Evolutionary conservation across 2,888 invertebrate genomes (phyloP).

Genomic region (Ypsolopha sequella): DNA sequence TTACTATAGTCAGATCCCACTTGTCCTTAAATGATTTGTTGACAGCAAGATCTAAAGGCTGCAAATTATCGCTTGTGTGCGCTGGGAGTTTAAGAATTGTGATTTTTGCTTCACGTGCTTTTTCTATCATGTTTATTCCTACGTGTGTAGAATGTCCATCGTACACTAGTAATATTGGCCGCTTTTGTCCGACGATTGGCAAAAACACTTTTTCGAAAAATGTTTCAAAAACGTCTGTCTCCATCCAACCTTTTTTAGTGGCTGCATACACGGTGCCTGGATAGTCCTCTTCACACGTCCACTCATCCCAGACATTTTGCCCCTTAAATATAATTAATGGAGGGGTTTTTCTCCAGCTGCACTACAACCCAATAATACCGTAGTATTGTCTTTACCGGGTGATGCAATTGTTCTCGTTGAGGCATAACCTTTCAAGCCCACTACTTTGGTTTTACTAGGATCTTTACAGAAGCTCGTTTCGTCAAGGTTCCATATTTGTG

Average conservation of each 20-base stretch:
- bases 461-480: conserved; percentile 15
- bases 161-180: conserved; percentile 11
- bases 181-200: conserved; percentile 6
- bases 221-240: conserved; percentile 7
- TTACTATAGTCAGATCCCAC: neutral
- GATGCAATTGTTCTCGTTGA: conserved; percentile 14
- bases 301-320: conserved; percentile 22
- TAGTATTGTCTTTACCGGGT: conserved; percentile 18
- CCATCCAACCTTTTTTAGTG: conserved; percentile 4
- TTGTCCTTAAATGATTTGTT: conserved; percentile 1
- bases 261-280: conserved; percentile 18
- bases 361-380: conserved; percentile 15
- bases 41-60: neutral
- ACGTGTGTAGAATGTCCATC: conserved; percentile 9
- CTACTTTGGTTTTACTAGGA: conserved; percentile 16
- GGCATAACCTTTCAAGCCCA: conserved; percentile 14
- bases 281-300: conserved; percentile 13
- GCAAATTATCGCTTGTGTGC: neutral
- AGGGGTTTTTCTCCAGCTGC: conserved; percentile 17
- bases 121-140: conserved; percentile 2
- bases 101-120: conserved; percentile 2
- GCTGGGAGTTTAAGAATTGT: conserved; percentile 2
- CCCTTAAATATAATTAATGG: conserved; percentile 18
- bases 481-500: conserved; percentile 12
- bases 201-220: conserved; percentile 18